phyloP scores from a whole-genome alignment of 2,113 vertebrate genomes.

The Nestor notabilis region DNA sequence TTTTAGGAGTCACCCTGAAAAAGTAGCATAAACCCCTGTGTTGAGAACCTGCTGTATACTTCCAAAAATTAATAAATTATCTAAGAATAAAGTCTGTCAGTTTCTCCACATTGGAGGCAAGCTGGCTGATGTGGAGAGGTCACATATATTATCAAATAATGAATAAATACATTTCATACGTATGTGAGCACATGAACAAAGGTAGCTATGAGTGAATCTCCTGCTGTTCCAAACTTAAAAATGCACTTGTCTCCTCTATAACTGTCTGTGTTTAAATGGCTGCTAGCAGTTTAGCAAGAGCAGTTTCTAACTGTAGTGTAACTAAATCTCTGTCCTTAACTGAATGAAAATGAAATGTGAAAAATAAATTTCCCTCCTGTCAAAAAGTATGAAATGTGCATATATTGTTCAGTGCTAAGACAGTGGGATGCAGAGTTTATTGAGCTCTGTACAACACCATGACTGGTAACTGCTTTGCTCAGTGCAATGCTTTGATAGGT shows the following conservation, averaged over 20 bases:
- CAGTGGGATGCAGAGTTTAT: background rate
- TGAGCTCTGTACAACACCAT: background rate
- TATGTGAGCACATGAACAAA: background rate
- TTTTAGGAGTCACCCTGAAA: fast-evolving
- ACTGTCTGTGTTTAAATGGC: background rate
- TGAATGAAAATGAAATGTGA: background rate
- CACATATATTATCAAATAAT: background rate
- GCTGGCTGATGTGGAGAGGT: background rate
- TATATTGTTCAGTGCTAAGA: background rate
- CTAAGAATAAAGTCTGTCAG: background rate
- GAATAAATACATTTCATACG: background rate
- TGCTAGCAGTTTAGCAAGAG: background rate
- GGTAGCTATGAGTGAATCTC: background rate
- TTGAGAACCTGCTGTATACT: background rate
- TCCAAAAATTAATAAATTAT: background rate
- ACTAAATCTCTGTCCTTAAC: background rate
- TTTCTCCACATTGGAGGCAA: background rate
- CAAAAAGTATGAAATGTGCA: background rate
- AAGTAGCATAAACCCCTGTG: background rate
- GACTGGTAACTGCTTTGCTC: slow-evolving; percentile 9
- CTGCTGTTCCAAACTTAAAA: background rate
- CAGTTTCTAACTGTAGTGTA: background rate
- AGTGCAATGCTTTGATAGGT: slow-evolving; percentile 14
- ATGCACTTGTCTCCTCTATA: background rate
- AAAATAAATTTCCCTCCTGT: background rate